Evolutionary conservation across 2,113 vertebrate genomes (phyloP).

Genomic region (Azemiops feae): DNA sequence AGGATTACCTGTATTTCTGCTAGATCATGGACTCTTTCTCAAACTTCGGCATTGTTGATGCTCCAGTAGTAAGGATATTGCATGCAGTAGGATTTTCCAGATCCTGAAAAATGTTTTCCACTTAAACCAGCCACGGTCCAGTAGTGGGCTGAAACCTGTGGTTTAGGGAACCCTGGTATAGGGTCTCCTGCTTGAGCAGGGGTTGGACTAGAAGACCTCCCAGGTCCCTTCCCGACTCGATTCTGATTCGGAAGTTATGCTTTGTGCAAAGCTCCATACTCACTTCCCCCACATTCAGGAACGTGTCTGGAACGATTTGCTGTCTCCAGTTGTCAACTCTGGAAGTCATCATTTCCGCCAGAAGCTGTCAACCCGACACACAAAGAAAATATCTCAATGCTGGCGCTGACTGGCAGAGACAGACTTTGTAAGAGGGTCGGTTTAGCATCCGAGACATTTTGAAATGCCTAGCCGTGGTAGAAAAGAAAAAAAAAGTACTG

Average conservation of each 20-base stretch:
- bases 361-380: not conserved
- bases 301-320: slow-evolving; percentile 6
- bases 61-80: not conserved
- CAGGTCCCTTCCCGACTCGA: not conserved
- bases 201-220: not conserved
- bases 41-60: not conserved
- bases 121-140: too few species aligned
- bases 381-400: not conserved
- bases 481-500: slow-evolving; percentile 21
- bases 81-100: not conserved
- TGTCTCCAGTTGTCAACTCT: not conserved
- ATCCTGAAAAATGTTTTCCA: not conserved
- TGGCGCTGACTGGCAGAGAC: not conserved
- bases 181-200: too few species aligned
- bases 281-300: not conserved
- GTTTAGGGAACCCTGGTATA: too few species aligned
- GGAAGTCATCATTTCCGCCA: not conserved
- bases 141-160: too few species aligned
- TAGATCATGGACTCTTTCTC: not conserved
- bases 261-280: not conserved
- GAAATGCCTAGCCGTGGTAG: slow-evolving; percentile 20
- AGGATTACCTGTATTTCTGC: not conserved
- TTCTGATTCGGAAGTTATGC: not conserved
- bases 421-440: not conserved
- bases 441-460: slow-evolving; percentile 26